phyloP scores from a whole-genome alignment of 2,888 invertebrate species.

The Argyresthia albistria region DNA sequence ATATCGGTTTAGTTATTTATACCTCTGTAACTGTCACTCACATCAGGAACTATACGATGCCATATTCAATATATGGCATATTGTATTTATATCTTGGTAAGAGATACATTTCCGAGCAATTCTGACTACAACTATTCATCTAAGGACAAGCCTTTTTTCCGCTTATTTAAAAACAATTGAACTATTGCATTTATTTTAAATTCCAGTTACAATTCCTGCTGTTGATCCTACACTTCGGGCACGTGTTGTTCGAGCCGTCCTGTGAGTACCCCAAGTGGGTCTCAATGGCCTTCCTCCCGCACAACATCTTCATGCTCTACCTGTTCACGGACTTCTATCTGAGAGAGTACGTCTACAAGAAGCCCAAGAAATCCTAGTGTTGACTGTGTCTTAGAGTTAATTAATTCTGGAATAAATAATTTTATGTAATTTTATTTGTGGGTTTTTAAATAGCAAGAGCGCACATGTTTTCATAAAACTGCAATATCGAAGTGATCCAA shows the following conservation, averaged over 20 bases:
- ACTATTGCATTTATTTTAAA: neutral
- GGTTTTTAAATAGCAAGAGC: no score
- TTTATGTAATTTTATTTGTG: neutral
- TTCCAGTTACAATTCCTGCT: constrained; percentile 76
- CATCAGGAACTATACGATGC: neutral
- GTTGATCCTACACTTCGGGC: constrained; percentile 72
- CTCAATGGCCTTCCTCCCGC: constrained; percentile 71
- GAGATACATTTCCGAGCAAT: neutral
- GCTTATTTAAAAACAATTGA: no score
- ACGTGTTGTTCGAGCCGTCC: constrained; percentile 65
- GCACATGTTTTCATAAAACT: no score
- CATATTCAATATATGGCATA: no score
- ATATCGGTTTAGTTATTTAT: neutral
- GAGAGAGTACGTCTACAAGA: constrained; percentile 73
- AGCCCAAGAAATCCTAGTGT: constrained; percentile 24
- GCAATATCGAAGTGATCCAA: no score
- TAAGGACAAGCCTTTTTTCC: no score
- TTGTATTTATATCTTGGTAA: neutral
- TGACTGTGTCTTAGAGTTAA: neutral
- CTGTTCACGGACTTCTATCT: constrained; percentile 80
- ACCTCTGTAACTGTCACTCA: no score
- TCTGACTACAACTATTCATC: no score
- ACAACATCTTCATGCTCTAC: constrained; percentile 77
- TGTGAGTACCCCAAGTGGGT: constrained; percentile 77
- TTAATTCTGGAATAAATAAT: neutral